Conservation (phyloP, 1,140 invertebrate species). For the Hirudo medicinalis region DNA sequence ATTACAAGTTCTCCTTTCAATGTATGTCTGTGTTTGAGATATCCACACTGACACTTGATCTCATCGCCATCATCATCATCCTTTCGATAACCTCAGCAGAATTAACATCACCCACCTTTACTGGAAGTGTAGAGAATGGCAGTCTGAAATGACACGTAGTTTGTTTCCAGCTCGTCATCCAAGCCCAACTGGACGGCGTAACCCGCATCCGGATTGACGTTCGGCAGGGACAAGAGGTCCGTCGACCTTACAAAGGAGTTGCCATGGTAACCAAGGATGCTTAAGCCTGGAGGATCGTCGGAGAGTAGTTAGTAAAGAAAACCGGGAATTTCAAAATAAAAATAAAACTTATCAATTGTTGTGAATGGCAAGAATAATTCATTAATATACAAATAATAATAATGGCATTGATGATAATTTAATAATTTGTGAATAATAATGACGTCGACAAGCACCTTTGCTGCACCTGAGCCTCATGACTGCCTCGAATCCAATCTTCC, state of each 20-base stretch:
- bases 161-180: slow-evolving; percentile 76
- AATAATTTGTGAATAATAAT: not conserved
- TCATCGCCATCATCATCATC: not conserved
- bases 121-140: slow-evolving; percentile 93
- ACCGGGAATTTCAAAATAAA: not conserved
- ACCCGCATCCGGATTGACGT: slow-evolving; percentile 92
- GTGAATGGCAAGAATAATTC: not conserved
- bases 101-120: slow-evolving; percentile 55
- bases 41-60: too few species aligned
- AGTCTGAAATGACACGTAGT: slow-evolving; percentile 89
- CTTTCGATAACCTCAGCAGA: slow-evolving; percentile 4
- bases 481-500: slow-evolving; percentile 97
- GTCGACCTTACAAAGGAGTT: slow-evolving; percentile 98
- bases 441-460: slow-evolving; percentile 44
- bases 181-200: slow-evolving; percentile 94
- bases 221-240: slow-evolving; percentile 85
- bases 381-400: slow-evolving; percentile 10
- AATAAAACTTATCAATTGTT: not conserved
- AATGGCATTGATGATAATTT: not conserved
- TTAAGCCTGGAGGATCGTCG: slow-evolving; percentile 43
- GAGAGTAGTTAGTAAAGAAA: not conserved
- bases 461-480: slow-evolving; percentile 94
- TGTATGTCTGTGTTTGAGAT: too few species aligned
- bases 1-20: too few species aligned
- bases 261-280: slow-evolving; percentile 95